phyloP scores from a whole-genome alignment of 2,113 vertebrate genomes.

The Candoia aspera region DNA sequence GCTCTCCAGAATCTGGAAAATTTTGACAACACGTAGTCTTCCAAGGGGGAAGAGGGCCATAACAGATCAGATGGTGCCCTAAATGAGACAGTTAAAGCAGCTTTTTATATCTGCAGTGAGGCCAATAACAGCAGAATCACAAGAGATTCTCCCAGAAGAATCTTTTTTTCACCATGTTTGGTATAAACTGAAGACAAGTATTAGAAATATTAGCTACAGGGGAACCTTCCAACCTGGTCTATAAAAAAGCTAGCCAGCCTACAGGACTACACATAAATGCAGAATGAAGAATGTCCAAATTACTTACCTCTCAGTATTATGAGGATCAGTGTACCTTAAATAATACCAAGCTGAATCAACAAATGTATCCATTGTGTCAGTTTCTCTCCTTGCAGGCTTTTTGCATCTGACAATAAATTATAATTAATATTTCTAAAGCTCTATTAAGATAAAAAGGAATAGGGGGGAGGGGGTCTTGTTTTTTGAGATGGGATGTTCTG shows the following conservation, averaged over 20 bases:
- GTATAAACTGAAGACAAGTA: neutral
- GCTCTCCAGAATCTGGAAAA: neutral
- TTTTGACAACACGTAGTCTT: neutral
- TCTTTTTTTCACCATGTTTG: neutral
- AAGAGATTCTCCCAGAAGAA: neutral
- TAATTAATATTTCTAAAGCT: slow-evolving; percentile 16
- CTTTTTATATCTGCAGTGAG: neutral
- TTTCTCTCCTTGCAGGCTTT: slow-evolving; percentile 84
- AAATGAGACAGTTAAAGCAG: neutral
- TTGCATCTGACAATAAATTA: slow-evolving; percentile 78
- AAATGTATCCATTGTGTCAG: slow-evolving; percentile 98
- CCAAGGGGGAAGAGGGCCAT: neutral
- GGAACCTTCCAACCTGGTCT: neutral
- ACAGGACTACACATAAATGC: fast-evolving
- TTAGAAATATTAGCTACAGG: neutral
- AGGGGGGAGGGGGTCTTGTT: neutral
- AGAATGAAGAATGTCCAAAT: neutral
- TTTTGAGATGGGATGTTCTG: neutral
- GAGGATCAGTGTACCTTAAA: slow-evolving; percentile 90
- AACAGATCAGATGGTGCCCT: no score
- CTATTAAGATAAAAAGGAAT: neutral
- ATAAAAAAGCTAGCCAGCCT: neutral
- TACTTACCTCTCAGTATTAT: slow-evolving; percentile 81
- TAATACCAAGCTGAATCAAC: slow-evolving; percentile 98
- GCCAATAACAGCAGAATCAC: neutral